phyloP scores from a whole-genome alignment of 2,113 vertebrate species.

The Macaca nemestrina region DNA sequence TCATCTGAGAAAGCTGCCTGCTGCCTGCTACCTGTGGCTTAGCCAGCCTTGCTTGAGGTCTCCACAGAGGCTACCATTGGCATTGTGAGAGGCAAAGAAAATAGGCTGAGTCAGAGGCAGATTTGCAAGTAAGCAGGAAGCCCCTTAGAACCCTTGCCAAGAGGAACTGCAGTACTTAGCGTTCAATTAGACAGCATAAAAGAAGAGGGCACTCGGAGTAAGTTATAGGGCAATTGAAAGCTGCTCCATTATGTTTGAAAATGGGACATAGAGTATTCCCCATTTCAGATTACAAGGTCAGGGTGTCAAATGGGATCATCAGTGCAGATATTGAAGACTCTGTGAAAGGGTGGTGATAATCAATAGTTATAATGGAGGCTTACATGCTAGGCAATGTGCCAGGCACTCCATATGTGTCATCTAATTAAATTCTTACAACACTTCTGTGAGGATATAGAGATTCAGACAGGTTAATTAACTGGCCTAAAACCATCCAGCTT shows the following conservation, averaged over 20 bases:
- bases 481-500: slow-evolving; percentile 37
- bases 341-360: background rate
- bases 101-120: background rate
- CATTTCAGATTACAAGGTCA: background rate
- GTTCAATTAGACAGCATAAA: background rate
- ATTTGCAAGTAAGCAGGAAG: slow-evolving; percentile 18
- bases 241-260: background rate
- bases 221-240: background rate
- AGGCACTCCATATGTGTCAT: background rate
- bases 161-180: background rate
- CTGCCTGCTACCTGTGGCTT: background rate
- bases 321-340: background rate
- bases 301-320: background rate
- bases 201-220: background rate
- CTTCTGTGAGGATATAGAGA: background rate
- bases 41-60: background rate
- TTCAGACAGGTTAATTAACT: slow-evolving; percentile 52
- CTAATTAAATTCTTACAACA: slow-evolving; percentile 14
- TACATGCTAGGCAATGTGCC: slow-evolving; percentile 15
- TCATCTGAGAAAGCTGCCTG: background rate
- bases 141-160: background rate
- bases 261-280: background rate
- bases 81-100: background rate
- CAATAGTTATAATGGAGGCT: background rate
- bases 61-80: background rate